These are phyloP conservation scores for Salminus brasiliensis DNA, from an alignment of 2,113 vertebrate genomes.

Conservation along the genomic window DNA sequence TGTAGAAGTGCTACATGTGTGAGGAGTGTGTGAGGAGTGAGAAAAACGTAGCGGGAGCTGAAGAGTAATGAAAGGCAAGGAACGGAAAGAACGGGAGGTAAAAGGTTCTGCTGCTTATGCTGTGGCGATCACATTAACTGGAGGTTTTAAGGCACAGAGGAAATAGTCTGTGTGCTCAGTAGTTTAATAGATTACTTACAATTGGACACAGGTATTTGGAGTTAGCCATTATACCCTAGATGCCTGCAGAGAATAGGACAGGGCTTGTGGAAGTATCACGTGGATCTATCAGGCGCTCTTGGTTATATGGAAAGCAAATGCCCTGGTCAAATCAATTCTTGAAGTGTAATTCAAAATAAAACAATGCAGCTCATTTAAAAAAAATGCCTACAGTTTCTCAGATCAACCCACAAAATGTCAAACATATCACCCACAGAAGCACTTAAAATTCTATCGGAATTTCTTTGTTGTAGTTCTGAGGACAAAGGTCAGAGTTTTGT, in stretches of 20 bases:
- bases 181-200: constrained; percentile 59
- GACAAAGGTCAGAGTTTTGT: constrained; percentile 38
- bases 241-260: constrained; percentile 35
- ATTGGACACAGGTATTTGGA: constrained; percentile 52
- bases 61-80: constrained; percentile 25
- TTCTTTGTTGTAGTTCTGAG: constrained; percentile 32
- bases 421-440: constrained; percentile 17
- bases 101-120: constrained; percentile 39
- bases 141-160: constrained; percentile 48
- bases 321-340: background rate
- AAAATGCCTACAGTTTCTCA: background rate
- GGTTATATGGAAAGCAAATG: background rate
- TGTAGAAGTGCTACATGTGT: background rate
- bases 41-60: background rate
- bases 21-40: background rate
- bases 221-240: constrained; percentile 55
- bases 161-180: constrained; percentile 45
- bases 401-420: background rate
- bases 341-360: background rate
- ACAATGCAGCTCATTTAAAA: background rate
- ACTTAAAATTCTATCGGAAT: constrained; percentile 25
- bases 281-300: background rate
- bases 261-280: background rate
- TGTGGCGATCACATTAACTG: constrained; percentile 41
- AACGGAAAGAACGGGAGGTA: constrained; percentile 27